phyloP scores from a whole-genome alignment of 2,888 invertebrate species.

The Tachina fera region DNA sequence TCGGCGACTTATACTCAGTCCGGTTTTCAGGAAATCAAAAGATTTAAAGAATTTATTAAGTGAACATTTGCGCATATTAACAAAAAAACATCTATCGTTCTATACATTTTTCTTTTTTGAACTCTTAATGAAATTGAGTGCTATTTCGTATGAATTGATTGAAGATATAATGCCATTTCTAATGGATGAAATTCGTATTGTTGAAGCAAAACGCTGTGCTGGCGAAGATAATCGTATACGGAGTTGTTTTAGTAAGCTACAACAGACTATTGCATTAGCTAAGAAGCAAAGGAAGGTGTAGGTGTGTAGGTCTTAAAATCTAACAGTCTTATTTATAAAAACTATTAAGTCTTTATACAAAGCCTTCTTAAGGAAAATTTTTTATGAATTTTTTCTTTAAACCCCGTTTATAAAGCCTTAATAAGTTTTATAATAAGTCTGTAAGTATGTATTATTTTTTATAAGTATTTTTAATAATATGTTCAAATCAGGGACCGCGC shows the following conservation, averaged over 20 bases:
- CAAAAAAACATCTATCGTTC: constrained; percentile 81
- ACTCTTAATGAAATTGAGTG: constrained; percentile 78
- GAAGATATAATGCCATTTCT: constrained; percentile 77
- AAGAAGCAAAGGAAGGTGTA: constrained; percentile 58
- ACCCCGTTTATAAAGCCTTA: no score
- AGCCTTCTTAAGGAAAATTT: no score
- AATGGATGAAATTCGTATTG: constrained; percentile 77
- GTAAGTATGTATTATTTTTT: no score
- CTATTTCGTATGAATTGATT: constrained; percentile 76
- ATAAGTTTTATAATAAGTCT: no score
- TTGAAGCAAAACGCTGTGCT: constrained; percentile 81
- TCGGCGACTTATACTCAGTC: constrained; percentile 73
- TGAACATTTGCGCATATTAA: constrained; percentile 77
- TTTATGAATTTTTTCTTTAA: no score
- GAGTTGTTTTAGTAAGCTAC: constrained; percentile 76
- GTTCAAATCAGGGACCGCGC: no score
- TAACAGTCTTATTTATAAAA: no score
- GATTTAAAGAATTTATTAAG: constrained; percentile 74
- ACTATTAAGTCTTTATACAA: no score
- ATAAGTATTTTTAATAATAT: no score
- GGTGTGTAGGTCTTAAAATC: background rate
- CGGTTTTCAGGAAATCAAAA: constrained; percentile 73
- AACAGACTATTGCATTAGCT: constrained; percentile 64
- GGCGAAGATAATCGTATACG: constrained; percentile 82
- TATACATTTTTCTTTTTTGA: constrained; percentile 82